Evolutionary conservation across 2,797 vertebrate species (phyloP).

Genomic region (Sphenopsis melanotis): DNA sequence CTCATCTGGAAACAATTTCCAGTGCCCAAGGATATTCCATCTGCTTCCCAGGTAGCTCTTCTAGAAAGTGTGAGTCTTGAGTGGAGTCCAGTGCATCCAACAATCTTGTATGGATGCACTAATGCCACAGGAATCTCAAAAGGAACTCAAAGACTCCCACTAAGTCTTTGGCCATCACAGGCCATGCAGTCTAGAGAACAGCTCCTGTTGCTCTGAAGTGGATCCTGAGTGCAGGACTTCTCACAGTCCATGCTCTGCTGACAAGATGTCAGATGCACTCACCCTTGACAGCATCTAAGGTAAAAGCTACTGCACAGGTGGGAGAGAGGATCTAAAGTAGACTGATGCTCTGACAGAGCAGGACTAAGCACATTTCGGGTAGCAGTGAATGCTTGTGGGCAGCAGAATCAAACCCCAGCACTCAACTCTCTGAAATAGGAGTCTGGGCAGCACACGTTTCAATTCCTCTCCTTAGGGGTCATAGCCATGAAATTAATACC

Average conservation of each 20-base stretch:
- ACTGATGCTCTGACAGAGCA: neutral
- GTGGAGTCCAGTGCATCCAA: neutral
- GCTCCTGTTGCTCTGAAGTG: neutral
- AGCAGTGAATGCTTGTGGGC: neutral
- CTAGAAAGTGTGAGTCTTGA: neutral
- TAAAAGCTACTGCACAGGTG: neutral
- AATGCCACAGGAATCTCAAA: neutral
- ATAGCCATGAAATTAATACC: neutral
- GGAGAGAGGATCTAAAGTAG: neutral
- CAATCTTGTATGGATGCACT: neutral
- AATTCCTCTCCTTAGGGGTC: neutral
- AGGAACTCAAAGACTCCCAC: neutral
- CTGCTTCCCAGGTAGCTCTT: neutral
- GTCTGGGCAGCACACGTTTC: neutral
- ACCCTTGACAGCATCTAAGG: neutral
- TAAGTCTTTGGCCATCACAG: neutral
- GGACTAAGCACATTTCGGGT: neutral
- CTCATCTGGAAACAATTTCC: neutral
- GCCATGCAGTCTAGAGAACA: neutral
- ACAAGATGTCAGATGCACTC: neutral
- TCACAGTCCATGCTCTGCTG: neutral
- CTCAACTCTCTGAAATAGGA: accelerated
- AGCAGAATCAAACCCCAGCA: neutral
- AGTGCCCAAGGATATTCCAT: neutral
- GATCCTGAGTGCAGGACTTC: neutral